Evolutionary conservation across 2,888 invertebrate genomes (phyloP).

Genomic region (Unio delphinus): DNA sequence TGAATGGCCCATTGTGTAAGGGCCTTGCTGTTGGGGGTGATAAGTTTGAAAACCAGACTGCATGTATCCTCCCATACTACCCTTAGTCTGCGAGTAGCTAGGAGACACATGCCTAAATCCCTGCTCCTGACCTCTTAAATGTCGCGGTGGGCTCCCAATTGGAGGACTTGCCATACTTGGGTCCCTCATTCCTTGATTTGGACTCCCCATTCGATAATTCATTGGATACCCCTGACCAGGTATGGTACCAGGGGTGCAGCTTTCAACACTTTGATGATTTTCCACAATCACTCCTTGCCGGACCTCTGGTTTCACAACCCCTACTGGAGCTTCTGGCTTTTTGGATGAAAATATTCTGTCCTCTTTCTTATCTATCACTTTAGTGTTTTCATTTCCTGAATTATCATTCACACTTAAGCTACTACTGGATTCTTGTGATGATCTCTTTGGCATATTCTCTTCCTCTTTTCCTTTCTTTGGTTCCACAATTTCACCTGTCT

Average conservation of each 20-base stretch:
- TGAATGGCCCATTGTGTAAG: conserved; percentile 9
- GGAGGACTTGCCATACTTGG: conserved; percentile 27
- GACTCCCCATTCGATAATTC: conserved; percentile 18
- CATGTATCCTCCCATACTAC: conserved; percentile 12
- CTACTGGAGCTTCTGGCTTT: conserved; percentile 37
- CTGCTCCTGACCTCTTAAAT: too few species aligned
- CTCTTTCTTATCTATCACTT: conserved; percentile 20
- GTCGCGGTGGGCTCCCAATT: conserved; percentile 1
- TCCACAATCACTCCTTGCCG: conserved; percentile 38
- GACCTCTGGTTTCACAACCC: conserved; percentile 38
- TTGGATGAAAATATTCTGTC: conserved; percentile 33
- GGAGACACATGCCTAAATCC: too few species aligned
- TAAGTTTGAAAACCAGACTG: conserved; percentile 17
- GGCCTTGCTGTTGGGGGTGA: conserved; percentile 5
- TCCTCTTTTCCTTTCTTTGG: too few species aligned
- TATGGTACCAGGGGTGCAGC: conserved; percentile 2
- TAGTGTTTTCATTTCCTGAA: conserved; percentile 6
- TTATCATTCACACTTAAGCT: conserved; percentile 1
- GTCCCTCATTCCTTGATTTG: conserved; percentile 32
- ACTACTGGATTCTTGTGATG: too few species aligned
- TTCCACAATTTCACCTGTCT: too few species aligned
- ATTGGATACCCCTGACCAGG: conserved; percentile 9
- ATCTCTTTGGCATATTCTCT: too few species aligned
- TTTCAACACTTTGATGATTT: conserved; percentile 28
- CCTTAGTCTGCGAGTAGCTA: conserved; percentile 1